Evolutionary conservation across 2,113 vertebrate species (phyloP).

Genomic region (Lepus europaeus): DNA sequence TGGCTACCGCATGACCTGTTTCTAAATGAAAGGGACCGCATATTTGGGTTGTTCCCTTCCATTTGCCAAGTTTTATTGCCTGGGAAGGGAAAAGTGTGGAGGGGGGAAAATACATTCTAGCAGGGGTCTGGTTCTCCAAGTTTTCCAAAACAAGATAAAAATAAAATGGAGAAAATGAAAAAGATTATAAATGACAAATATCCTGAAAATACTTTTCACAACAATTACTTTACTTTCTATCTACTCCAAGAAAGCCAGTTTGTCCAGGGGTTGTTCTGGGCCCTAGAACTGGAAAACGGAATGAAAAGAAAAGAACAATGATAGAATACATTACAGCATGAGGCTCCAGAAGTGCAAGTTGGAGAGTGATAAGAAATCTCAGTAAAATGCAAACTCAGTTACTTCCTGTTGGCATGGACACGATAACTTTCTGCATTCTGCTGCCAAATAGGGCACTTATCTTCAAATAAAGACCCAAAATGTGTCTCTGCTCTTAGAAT

Average conservation of each 20-base stretch:
- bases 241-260: neutral
- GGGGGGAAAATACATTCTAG: neutral
- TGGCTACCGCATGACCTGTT: neutral
- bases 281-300: neutral
- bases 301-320: neutral
- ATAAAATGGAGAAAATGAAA: conserved; percentile 44
- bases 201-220: neutral
- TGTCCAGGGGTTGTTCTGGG: neutral
- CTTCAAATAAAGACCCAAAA: neutral
- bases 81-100: neutral
- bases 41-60: neutral
- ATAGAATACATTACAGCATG: neutral
- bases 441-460: neutral
- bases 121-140: neutral
- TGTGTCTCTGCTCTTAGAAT: neutral
- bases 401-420: neutral
- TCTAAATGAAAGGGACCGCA: conserved; percentile 4
- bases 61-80: neutral
- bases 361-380: neutral
- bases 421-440: neutral
- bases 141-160: conserved; percentile 47
- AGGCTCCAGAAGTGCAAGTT: neutral
- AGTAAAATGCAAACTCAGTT: neutral
- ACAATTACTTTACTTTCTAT: neutral
- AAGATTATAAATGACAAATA: neutral